These are phyloP conservation scores for Phaetusa simplex DNA, from an alignment of 2,113 vertebrate species.

Conservation along the genomic window DNA sequence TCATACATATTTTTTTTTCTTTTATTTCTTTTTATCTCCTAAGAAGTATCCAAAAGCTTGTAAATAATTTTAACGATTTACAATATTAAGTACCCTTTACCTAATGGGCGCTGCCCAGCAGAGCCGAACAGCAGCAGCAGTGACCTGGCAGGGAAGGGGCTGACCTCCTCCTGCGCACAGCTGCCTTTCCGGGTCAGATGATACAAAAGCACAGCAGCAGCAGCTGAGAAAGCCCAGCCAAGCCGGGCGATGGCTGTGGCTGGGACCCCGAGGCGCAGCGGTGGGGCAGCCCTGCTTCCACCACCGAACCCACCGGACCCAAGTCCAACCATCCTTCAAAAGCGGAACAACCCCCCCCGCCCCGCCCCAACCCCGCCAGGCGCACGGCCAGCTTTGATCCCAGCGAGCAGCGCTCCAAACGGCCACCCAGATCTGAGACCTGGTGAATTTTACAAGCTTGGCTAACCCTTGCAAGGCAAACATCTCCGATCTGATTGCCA, in stretches of 20 bases:
- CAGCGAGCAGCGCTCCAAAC: rapidly evolving
- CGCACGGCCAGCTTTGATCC: neutral
- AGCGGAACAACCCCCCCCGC: neutral
- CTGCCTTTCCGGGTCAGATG: neutral
- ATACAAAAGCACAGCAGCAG: neutral
- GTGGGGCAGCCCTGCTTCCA: neutral
- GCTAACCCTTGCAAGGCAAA: neutral
- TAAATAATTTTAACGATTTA: neutral
- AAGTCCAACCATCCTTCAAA: neutral
- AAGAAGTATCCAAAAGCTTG: neutral
- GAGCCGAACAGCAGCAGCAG: neutral
- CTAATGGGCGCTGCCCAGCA: neutral
- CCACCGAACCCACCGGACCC: neutral
- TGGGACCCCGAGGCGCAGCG: neutral
- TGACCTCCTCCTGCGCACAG: neutral
- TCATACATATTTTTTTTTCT: neutral
- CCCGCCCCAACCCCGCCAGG: neutral
- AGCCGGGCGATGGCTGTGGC: neutral
- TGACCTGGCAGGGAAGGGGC: neutral
- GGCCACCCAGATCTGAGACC: neutral
- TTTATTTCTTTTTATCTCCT: neutral
- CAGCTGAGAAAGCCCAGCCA: neutral
- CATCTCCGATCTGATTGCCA: neutral
- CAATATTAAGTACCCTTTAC: neutral
- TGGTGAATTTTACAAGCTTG: neutral